phyloP scores from a whole-genome alignment of 2,797 vertebrate species.

The Odontamblyopus rebecca region DNA sequence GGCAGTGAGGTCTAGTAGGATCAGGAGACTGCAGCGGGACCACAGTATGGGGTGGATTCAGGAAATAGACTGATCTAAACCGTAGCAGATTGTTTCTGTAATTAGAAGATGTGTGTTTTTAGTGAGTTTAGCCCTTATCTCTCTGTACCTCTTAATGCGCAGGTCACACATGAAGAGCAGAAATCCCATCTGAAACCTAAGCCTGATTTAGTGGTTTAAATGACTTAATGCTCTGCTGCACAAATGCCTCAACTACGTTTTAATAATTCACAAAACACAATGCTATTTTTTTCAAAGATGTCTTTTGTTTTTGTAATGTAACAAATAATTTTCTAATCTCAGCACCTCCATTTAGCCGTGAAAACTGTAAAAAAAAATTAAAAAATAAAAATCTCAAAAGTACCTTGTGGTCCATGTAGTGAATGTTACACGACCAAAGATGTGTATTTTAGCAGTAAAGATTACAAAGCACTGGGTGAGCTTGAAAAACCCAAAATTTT shows the following conservation, averaged over 20 bases:
- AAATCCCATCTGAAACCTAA: constrained; percentile 88
- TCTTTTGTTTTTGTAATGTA: not conserved
- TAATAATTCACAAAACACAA: constrained; percentile 35
- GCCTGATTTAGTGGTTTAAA: constrained; percentile 83
- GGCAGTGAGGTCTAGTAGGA: constrained; percentile 38
- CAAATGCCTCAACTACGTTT: constrained; percentile 52
- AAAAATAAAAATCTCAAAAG: too few relatives aligned
- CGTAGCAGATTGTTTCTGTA: constrained; percentile 44
- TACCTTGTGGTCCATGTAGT: too few relatives aligned
- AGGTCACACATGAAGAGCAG: constrained; percentile 78
- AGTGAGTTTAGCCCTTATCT: constrained; percentile 82
- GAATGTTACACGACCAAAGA: too few relatives aligned
- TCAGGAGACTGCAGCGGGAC: constrained; percentile 35
- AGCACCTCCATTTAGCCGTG: too few relatives aligned
- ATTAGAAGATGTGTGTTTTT: constrained; percentile 65
- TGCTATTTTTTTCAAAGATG: not conserved
- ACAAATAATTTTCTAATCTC: not conserved
- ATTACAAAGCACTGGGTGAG: too few relatives aligned
- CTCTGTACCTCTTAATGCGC: constrained; percentile 84
- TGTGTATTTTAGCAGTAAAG: too few relatives aligned
- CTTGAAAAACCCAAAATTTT: too few relatives aligned
- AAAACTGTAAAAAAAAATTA: too few relatives aligned
- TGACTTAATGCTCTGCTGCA: constrained; percentile 66
- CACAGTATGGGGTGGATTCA: constrained; percentile 7
- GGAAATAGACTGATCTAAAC: constrained; percentile 42